Evolutionary conservation across 1,140 invertebrate species (phyloP).

Genomic region (Plutomurus gul): DNA sequence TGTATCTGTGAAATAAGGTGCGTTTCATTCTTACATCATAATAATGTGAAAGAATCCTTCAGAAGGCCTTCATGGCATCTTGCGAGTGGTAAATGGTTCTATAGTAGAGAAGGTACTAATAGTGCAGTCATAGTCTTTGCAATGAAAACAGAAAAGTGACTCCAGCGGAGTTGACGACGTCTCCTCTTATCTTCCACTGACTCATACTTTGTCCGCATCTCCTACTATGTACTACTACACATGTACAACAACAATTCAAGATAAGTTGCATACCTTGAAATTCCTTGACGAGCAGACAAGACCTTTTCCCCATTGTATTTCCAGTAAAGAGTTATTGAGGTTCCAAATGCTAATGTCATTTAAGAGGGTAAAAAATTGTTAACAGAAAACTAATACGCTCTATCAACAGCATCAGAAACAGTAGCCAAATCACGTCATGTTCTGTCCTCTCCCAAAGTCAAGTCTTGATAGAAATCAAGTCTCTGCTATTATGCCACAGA

Average conservation of each 20-base stretch:
- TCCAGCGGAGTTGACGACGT: background rate
- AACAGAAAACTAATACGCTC: background rate
- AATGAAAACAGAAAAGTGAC: no score
- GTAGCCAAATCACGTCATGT: background rate
- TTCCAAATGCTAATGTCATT: background rate
- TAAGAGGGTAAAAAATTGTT: background rate
- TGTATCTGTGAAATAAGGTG: no score
- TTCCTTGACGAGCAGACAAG: background rate
- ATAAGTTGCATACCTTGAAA: conserved; percentile 25
- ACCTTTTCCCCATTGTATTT: background rate
- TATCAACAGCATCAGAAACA: background rate
- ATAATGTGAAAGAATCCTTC: no score
- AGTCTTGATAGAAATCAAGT: no score
- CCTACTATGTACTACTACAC: background rate
- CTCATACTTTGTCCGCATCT: background rate
- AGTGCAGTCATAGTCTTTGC: no score
- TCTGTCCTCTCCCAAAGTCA: no score
- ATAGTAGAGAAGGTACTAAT: no score
- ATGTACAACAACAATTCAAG: background rate
- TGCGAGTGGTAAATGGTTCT: no score
- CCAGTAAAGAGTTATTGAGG: background rate
- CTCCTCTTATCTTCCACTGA: background rate
- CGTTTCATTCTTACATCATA: no score
- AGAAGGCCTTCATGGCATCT: no score
- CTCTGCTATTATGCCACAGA: no score